Percentiles rank a stretch among this genome's conserved stretches.
Evolutionary conservation across 2,797 vertebrate genomes (phyloP).

Genomic region (Ctenopoma kingsleyae): DNA sequence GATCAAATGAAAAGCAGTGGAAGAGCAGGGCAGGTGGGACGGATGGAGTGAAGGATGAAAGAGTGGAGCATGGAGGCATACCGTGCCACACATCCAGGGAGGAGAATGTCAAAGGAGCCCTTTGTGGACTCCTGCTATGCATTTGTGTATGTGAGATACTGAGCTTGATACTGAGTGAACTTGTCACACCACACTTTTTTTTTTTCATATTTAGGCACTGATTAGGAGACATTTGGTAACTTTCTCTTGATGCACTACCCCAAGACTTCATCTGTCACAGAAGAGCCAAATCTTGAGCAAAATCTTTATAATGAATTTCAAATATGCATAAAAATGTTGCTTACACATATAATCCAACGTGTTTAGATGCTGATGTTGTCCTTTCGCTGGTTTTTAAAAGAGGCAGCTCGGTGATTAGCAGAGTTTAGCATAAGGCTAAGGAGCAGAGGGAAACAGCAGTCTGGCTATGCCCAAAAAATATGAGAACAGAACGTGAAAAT

Average conservation of each 20-base stretch:
- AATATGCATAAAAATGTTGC: not conserved
- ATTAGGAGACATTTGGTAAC: not conserved
- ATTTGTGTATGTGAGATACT: not conserved
- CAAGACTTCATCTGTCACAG: not conserved
- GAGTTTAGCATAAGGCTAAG: not conserved
- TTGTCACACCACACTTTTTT: not conserved
- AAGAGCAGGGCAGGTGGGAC: conserved; percentile 29
- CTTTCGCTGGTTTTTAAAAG: too few relatives aligned
- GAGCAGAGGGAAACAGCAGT: not conserved
- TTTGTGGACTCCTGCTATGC: not conserved
- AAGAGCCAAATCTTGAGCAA: not conserved
- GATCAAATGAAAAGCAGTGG: conserved; percentile 16
- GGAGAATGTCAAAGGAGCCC: conserved; percentile 47
- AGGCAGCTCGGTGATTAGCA: not conserved
- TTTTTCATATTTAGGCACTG: not conserved
- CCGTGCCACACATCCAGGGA: conserved; percentile 13
- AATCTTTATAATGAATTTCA: not conserved
- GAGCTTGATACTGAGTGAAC: too few relatives aligned
- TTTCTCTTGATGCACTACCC: not conserved
- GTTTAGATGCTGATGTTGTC: too few relatives aligned
- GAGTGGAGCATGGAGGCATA: conserved; percentile 7
- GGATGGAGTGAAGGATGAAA: conserved; percentile 28
- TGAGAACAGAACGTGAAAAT: not conserved
- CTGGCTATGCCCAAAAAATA: not conserved
- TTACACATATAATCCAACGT: not conserved